Base-by-base conservation (phyloP, 2,797 vertebrate genomes). In the Podarcis siculus region DNA sequence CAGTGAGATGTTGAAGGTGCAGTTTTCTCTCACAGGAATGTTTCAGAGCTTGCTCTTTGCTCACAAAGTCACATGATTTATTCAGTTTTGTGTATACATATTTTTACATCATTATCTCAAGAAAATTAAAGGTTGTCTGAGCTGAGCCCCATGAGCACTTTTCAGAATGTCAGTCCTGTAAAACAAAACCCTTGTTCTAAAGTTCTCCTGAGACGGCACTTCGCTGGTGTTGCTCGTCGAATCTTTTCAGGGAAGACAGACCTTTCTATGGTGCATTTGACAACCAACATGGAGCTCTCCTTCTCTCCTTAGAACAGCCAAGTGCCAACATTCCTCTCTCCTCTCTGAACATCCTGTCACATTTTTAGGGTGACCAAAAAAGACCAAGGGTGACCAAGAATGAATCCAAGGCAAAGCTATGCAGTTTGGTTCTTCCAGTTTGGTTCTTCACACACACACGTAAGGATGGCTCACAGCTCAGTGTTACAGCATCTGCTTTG, bases 101-200 rank as follows among this genome's bases (percentile, higher is more conserved):
- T 85, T 91, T 93, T 83, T 32, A 88, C 0, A 0, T 58, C 90
- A 27, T 83, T 92, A 87, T n/a, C 85, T 91, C 25, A 88, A 45
- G 45, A 90, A 86, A 85, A 86, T 90, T 93, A 87, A 86, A 49
- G 87, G 90, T 87, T 86, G 8, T 4, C 39, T 92, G 86, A 92
- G 37, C 4, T 5, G 5, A 77, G 39, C 71, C 23, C 37, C 86
- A 45, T n/a, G 35, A 92, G 69, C 25, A 88, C 71, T 55, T 91
- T 42, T 89, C 73, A 89, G 77, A 90, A 88, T 85, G 67, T 84
- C 69, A 85, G 81, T 72, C 75, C 0, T 92, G 23, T 30, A 89
- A 90, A 82, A 4, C 89, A 87, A 81, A 42, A 4, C 67, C 64
- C 67, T 2, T 23, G 49, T 89, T 90, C n/a, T 79, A 82, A 82